These are phyloP conservation scores for Gavialis gangeticus DNA, from an alignment of 2,113 vertebrate genomes.

Conservation along the genomic window DNA sequence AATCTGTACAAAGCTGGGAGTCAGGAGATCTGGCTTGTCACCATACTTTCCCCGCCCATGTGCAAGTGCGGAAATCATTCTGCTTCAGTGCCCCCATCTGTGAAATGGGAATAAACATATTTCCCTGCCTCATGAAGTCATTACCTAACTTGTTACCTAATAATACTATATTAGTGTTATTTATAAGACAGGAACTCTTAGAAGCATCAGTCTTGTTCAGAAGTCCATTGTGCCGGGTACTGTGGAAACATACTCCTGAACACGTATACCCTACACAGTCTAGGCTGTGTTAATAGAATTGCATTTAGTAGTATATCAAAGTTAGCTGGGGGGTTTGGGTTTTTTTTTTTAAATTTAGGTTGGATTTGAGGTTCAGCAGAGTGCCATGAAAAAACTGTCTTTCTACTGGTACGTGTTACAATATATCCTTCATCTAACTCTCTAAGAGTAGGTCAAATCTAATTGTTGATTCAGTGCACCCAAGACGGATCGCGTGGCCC, in stretches of 20 bases:
- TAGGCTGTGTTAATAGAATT: not conserved
- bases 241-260: not conserved
- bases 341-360: not conserved
- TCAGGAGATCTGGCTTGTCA: not conserved
- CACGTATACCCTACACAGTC: too few species aligned
- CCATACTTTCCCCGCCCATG: not conserved
- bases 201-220: not conserved
- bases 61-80: not conserved
- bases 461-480: not conserved
- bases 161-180: not conserved
- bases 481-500: not conserved
- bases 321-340: fast-evolving
- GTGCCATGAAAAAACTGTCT: not conserved
- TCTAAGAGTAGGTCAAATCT: not conserved
- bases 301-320: not conserved
- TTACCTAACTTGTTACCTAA: not conserved
- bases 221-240: not conserved
- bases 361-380: not conserved
- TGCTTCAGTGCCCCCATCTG: not conserved
- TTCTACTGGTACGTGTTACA: not conserved
- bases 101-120: not conserved
- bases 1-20: not conserved
- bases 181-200: not conserved
- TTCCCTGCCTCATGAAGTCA: not conserved
- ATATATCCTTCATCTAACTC: not conserved